Evolutionary conservation across 2,797 vertebrate genomes (phyloP), one percentile per base, ranked within the genome.

Genomic region (Heteromormyrus szaboi): DNA sequence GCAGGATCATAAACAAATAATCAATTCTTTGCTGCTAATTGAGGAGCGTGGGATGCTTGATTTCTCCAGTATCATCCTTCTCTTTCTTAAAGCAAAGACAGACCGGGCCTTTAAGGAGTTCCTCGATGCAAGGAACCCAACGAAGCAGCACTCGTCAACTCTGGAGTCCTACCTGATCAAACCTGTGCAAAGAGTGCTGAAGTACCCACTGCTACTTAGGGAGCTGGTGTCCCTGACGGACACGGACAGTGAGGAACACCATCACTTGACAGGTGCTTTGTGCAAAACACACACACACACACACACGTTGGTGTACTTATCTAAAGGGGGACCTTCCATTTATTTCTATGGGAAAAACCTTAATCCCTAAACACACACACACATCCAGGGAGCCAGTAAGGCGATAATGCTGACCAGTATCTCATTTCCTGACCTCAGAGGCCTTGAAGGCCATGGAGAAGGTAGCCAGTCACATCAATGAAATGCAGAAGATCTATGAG

Each of bases 401-500:
- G 37, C 2, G 2, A n/a, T 46, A 22, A 44, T 65, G 33, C 86
- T 87, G 50, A 65, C 41, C 41, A 62, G 0, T 68, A 11, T 87
- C 33, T 56, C 4, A 41, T 59, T 83, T 86, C 22, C 44, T 37
- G 22, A 11, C 44, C 59, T 89, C 90, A 99, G 99, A 99, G 95
- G 98, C 98, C 0, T 93, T 98, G 89, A 99, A 98, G 93, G 99
- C 98, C 89, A 99, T 99, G 99, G 98, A 99, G 92, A 99, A 99
- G 93, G 99, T 99, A 87, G 99, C 98, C 50, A 99, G 97, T 92
- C 98, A 99, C 93, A 99, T 99, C 93, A 99, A 99, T 0, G 98
- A 99, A 95, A 99, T 99, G 99, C 99, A 99, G 96, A 99, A 99
- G 96, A 97, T 99, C 92, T 98, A 99, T 6, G 99, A 99, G 94